Evolutionary conservation across 2,888 invertebrate species (phyloP), one percentile per base, ranked within the genome.

Genomic region (Limnephilus marmoratus): DNA sequence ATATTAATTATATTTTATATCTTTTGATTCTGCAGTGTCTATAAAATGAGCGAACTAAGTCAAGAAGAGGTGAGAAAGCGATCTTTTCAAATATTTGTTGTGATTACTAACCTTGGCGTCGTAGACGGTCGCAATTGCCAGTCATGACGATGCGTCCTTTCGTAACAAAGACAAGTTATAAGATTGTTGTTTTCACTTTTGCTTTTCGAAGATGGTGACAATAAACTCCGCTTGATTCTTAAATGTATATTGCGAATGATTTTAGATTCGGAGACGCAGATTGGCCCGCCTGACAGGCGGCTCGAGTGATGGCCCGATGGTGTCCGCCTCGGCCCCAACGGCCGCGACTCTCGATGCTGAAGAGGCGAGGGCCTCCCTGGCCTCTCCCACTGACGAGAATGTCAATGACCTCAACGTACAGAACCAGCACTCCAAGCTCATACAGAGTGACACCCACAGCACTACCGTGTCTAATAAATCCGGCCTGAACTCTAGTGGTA

Each of bases 41-140:
- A 41, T 53, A 90, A 90, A 93, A 98, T 98, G 98, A 98, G 98
- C 96, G 98, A 98, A 97, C 96, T 98, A 94, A 98, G 97, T 95
- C 98, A 98, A 95, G 98, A 98, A 96, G 98, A 98, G 97, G 98
- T 98, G 96, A 97, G 97, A 96, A 94, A 94, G 94, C 49, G 37
- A 9, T 85, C 7, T 81, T 89, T 86, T 90, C n/a, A 68, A 68
- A 49, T 45, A 31, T 90, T 91, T 91, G 91, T 92, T 92, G 31
- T 92, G 92, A 91, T 92, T 83, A 90, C 95, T 95, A 95, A 95
- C 94, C 95, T 95, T 95, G 95, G 95, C 94, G 94, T 95, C 95
- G 95, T 95, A 95, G 91, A 93, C 85, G 68, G 85, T 88, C 90
- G 86, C 83, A 83, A 92, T 95, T 92, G 92, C 92, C 91, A 88